Percentiles rank a stretch among this genome's conserved stretches.
Conservation (phyloP, 2,888 invertebrate species). For the Lepidonotus clava region DNA sequence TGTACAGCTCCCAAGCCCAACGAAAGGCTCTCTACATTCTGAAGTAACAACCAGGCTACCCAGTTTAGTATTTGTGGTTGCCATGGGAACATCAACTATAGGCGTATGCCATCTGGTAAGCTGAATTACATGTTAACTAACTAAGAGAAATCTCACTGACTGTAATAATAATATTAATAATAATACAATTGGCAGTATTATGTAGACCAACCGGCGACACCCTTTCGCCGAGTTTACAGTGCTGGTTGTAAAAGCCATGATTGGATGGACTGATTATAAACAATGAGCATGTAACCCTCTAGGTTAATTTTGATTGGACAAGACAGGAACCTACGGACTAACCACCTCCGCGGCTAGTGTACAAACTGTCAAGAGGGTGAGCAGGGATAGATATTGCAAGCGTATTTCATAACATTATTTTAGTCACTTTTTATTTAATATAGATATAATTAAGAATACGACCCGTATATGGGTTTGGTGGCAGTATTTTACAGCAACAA, state of each 20-base stretch:
- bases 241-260: neutral
- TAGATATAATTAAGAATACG: neutral
- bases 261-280: slow-evolving; percentile 46
- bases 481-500: slow-evolving; percentile 37
- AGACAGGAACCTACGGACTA: neutral
- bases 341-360: neutral
- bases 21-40: too few species aligned
- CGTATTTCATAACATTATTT: neutral
- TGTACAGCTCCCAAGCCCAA: too few species aligned
- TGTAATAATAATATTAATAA: neutral
- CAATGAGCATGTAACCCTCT: neutral
- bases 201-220: neutral
- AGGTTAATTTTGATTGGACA: slow-evolving; percentile 17
- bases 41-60: too few species aligned
- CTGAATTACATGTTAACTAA: neutral
- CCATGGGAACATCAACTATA: too few species aligned
- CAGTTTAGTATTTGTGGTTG: too few species aligned
- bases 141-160: neutral
- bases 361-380: neutral
- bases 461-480: neutral
- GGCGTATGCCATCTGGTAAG: too few species aligned
- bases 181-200: neutral
- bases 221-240: neutral
- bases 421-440: neutral
- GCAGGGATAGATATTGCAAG: neutral